Evolutionary conservation across 2,888 invertebrate species (phyloP).

Genomic region (Harpalus rufipes): DNA sequence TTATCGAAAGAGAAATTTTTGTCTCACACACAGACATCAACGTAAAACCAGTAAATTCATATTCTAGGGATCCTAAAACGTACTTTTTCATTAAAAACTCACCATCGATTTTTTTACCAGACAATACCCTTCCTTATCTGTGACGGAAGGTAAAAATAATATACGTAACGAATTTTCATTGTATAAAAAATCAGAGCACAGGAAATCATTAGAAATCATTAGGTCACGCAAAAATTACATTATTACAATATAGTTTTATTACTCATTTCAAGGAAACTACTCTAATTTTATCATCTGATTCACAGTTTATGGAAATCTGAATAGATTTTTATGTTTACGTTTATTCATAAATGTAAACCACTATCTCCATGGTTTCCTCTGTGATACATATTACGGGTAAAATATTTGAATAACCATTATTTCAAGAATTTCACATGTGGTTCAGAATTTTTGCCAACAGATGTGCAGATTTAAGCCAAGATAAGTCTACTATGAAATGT

Average conservation of each 20-base stretch:
- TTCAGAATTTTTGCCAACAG: conserved; percentile 12
- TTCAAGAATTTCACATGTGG: conserved; percentile 12
- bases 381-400: not conserved
- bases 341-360: conserved; percentile 9
- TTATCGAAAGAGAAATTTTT: too few relatives aligned
- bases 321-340: not conserved
- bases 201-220: conserved; percentile 28
- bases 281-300: conserved; percentile 5
- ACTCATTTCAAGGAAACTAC: conserved; percentile 9
- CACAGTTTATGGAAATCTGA: not conserved
- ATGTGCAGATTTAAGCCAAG: conserved; percentile 17
- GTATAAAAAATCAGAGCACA: conserved; percentile 16
- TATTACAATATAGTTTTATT: conserved; percentile 5
- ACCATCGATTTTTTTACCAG: too few relatives aligned
- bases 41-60: too few relatives aligned
- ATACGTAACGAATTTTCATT: conserved; percentile 18
- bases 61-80: too few relatives aligned
- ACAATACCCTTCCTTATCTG: too few relatives aligned
- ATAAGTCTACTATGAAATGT: conserved; percentile 41
- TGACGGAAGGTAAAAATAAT: too few relatives aligned
- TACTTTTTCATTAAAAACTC: too few relatives aligned
- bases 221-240: conserved; percentile 6
- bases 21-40: too few relatives aligned
- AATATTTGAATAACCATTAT: conserved; percentile 31
- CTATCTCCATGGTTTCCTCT: conserved; percentile 32